These are phyloP conservation scores for Bicyclus anynana DNA, from an alignment of 1,140 invertebrate genomes.

Conservation along the genomic window DNA sequence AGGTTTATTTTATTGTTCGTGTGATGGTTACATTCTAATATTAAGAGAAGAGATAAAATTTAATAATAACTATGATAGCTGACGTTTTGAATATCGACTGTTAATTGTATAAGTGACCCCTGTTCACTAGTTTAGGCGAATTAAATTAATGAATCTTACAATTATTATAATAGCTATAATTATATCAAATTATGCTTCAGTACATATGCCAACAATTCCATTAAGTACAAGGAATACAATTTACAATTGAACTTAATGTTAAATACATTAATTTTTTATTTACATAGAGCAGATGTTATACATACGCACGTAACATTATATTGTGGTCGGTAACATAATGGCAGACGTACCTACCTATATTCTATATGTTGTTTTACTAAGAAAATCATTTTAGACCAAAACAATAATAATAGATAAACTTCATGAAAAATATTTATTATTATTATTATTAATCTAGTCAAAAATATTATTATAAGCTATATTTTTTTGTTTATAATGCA, in stretches of 20 bases:
- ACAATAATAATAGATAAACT: no score
- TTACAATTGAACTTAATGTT: no score
- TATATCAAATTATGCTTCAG: neutral
- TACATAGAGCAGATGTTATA: no score
- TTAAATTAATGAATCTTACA: constrained; percentile 2
- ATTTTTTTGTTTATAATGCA: no score
- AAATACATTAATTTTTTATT: no score
- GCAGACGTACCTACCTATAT: no score
- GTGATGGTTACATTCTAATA: constrained; percentile 1
- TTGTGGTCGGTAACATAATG: no score
- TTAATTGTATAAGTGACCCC: constrained; percentile 15
- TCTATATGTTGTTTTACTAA: neutral
- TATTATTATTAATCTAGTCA: constrained; percentile 12
- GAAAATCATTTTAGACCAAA: no score
- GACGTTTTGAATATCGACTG: constrained; percentile 7
- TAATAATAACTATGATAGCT: constrained; percentile 8
- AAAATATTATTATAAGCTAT: neutral
- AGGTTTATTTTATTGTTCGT: neutral
- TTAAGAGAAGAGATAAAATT: neutral
- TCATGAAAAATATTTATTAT: no score
- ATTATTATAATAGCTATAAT: neutral
- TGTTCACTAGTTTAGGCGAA: constrained; percentile 23
- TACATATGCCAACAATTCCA: constrained; percentile 4
- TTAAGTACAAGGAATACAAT: no score
- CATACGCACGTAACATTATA: no score